A percentile compares a stretch with the other conserved stretches of the same genome.
Conservation (phyloP, 2,888 invertebrate species). For the Microplitis deprimator region DNA sequence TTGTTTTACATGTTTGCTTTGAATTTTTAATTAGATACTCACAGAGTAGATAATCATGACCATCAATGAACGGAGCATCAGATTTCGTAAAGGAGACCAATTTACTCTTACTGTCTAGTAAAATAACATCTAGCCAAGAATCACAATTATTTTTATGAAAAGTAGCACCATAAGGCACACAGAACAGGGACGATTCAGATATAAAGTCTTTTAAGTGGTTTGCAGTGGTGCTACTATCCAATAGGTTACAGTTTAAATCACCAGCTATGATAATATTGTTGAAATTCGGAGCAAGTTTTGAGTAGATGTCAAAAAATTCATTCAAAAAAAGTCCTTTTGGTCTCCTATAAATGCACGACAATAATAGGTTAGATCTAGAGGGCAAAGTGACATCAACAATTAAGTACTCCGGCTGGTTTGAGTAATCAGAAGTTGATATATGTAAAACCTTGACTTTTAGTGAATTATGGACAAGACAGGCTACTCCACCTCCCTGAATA, state of each 20-base stretch:
- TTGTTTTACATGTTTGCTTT: too few species aligned
- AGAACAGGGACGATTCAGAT: not conserved
- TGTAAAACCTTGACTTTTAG: not conserved
- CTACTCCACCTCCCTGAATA: not conserved
- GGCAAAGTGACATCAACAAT: not conserved
- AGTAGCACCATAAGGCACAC: not conserved
- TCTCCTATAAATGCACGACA: constrained; percentile 12
- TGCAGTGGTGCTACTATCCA: not conserved
- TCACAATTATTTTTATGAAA: not conserved
- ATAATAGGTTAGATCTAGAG: not conserved
- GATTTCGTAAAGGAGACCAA: not conserved
- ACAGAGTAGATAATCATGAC: too few species aligned
- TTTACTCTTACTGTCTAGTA: constrained; percentile 4
- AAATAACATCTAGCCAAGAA: constrained; percentile 6
- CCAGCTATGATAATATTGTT: constrained; percentile 18
- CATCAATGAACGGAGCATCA: constrained; percentile 10
- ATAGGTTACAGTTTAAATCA: not conserved
- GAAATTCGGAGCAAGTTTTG: not conserved
- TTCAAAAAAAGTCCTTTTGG: not conserved
- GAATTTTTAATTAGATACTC: too few species aligned
- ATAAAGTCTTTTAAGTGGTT: not conserved
- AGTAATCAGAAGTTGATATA: not conserved
- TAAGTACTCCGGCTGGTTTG: not conserved
- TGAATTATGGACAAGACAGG: constrained; percentile 1
- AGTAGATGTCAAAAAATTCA: not conserved